Conservation (phyloP, 2,113 vertebrate genomes). For the Eidolon helvum region DNA sequence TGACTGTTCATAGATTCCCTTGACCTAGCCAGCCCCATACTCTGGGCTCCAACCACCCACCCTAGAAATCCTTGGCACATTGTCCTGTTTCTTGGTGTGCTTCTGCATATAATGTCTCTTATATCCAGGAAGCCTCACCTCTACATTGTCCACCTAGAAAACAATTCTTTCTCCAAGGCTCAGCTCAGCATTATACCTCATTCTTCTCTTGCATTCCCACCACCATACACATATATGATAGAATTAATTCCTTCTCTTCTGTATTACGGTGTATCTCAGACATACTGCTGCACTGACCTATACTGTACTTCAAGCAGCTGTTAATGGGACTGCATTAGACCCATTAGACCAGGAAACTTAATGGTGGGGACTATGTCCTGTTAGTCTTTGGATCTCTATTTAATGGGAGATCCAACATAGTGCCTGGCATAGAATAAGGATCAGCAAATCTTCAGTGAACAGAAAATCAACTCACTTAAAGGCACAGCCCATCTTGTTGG, state of each 20-base stretch:
- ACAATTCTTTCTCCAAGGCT: background rate
- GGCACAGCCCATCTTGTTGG: background rate
- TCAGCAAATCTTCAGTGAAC: constrained; percentile 12
- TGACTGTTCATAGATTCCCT: background rate
- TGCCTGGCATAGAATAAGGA: background rate
- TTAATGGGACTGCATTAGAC: background rate
- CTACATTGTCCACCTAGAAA: constrained; percentile 15
- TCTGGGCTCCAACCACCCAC: background rate
- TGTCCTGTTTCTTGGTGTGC: background rate
- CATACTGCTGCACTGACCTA: background rate
- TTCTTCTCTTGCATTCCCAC: background rate
- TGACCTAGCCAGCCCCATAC: background rate
- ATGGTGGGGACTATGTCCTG: background rate
- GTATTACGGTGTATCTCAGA: background rate
- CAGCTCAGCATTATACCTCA: background rate
- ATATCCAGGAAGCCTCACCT: background rate
- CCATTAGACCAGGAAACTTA: background rate
- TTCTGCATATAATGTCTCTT: background rate
- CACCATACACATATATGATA: background rate
- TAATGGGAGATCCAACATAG: background rate
- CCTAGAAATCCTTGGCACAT: background rate
- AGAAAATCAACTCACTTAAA: constrained; percentile 6
- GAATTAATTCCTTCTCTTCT: background rate
- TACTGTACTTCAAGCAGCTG: background rate
- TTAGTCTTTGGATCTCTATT: constrained; percentile 4